These are phyloP conservation scores for Agrilus cyanescens DNA, from an alignment of 2,888 invertebrate species.

Conservation along the genomic window DNA sequence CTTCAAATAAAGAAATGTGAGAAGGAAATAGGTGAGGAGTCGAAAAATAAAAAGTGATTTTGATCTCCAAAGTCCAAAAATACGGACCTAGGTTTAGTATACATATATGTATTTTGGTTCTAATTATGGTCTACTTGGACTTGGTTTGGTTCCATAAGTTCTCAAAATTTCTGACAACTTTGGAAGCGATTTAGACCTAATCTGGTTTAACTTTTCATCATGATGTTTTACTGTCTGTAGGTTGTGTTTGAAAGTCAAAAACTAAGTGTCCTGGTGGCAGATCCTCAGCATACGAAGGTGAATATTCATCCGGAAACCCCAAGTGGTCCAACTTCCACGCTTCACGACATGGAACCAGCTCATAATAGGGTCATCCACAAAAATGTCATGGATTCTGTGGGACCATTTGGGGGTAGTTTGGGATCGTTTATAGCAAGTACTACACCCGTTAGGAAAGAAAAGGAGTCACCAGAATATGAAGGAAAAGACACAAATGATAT, in stretches of 20 bases:
- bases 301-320: slow-evolving; percentile 40
- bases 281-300: slow-evolving; percentile 52
- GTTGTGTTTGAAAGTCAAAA: slow-evolving; percentile 58
- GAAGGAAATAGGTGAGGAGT: no score
- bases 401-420: slow-evolving; percentile 19
- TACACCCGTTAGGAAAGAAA: slow-evolving; percentile 23
- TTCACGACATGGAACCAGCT: slow-evolving; percentile 9
- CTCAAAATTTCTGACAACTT: no score
- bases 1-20: no score
- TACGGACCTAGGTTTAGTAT: no score
- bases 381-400: not conserved
- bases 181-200: no score
- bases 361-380: not conserved
- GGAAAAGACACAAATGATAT: slow-evolving; percentile 31
- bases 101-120: no score
- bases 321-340: slow-evolving; percentile 5
- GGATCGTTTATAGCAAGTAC: slow-evolving; percentile 19
- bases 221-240: no score
- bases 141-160: no score
- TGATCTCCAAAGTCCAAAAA: no score
- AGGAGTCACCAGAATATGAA: slow-evolving; percentile 29
- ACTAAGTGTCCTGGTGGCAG: slow-evolving; percentile 54
- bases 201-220: no score
- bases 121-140: no score
- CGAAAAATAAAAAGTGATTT: no score